These are phyloP conservation scores for Scomber colias DNA, from an alignment of 2,113 vertebrate species.

Conservation along the genomic window DNA sequence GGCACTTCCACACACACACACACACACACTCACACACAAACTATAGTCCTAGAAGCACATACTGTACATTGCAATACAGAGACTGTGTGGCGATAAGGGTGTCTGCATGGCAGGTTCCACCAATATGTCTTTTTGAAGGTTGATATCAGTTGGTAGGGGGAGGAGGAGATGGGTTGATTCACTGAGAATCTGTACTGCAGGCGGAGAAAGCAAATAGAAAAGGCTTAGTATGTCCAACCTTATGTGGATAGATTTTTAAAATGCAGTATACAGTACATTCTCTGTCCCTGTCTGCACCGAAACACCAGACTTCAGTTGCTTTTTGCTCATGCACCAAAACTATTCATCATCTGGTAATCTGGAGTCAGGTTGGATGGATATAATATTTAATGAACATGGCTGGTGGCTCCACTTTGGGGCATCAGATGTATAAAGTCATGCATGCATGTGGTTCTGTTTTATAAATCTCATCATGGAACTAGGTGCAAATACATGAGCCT, in stretches of 20 bases:
- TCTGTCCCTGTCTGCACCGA: no score
- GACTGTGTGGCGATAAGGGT: slow-evolving; percentile 1
- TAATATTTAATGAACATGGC: no score
- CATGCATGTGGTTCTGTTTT: no score
- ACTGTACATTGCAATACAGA: slow-evolving; percentile 17
- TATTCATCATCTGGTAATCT: no score
- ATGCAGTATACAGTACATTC: not conserved
- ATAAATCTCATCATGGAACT: no score
- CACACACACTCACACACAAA: no score
- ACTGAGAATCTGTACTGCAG: not conserved
- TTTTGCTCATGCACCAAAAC: no score
- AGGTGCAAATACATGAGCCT: no score
- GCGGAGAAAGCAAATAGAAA: not conserved
- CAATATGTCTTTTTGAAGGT: slow-evolving; percentile 12
- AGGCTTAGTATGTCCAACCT: not conserved
- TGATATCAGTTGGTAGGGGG: not conserved
- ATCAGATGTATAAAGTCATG: no score
- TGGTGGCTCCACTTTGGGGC: no score
- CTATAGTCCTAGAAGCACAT: slow-evolving; percentile 1
- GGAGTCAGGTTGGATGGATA: no score
- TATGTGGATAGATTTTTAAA: not conserved
- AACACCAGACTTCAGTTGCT: no score
- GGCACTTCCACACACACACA: not conserved
- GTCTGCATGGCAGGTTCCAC: slow-evolving; percentile 1
- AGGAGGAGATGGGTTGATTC: not conserved